A percentile compares a stretch with the other conserved stretches of the same genome.
phyloP scores from a whole-genome alignment of 2,113 vertebrate genomes.

The Pollimyrus isidori region DNA sequence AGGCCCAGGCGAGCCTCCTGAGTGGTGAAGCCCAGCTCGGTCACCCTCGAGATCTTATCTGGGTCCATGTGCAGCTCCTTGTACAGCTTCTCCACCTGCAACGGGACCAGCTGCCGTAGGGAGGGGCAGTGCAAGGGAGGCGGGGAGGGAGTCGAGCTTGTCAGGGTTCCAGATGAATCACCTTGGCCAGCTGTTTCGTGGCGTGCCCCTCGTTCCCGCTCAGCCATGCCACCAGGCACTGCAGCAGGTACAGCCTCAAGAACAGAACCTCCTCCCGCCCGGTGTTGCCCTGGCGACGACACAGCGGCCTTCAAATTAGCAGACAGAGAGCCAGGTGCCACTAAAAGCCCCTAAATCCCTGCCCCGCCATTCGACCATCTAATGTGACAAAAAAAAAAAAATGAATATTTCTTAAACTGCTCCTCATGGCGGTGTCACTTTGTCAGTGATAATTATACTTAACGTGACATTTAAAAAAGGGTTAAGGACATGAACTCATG shows the following conservation, averaged over 20 bases:
- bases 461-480: neutral
- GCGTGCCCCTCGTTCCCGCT: constrained; percentile 77
- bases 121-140: neutral
- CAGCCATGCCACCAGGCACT: constrained; percentile 76
- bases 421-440: neutral
- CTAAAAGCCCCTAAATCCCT: neutral
- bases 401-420: neutral
- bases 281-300: constrained; percentile 69
- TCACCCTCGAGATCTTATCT: constrained; percentile 69
- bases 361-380: neutral
- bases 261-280: constrained; percentile 90
- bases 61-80: constrained; percentile 70
- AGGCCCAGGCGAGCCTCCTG: constrained; percentile 86
- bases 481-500: neutral
- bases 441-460: neutral
- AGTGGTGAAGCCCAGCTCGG: constrained; percentile 75
- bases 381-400: neutral
- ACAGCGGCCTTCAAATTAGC: constrained; percentile 17
- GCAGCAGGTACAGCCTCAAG: constrained; percentile 85
- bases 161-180: neutral
- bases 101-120: neutral
- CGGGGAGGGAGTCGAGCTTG: neutral
- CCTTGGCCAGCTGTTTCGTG: constrained; percentile 65
- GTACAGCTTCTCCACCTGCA: constrained; percentile 71
- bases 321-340: neutral